phyloP scores from a whole-genome alignment of 2,888 invertebrate species.

The Antheraea yamamai region DNA sequence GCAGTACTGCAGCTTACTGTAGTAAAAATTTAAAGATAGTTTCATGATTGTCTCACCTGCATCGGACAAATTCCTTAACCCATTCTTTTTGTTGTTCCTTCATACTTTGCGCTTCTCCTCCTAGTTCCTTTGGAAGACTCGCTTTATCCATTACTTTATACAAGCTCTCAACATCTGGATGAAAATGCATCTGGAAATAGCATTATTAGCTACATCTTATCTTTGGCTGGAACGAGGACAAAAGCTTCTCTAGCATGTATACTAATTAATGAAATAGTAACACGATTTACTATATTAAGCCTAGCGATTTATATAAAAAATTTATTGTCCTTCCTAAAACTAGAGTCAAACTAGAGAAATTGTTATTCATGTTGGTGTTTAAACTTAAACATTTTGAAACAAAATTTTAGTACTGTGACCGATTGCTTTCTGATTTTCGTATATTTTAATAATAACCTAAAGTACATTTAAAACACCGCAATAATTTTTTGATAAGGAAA shows the following conservation, averaged over 20 bases:
- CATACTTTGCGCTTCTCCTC: slow-evolving; percentile 82
- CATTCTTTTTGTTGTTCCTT: slow-evolving; percentile 78
- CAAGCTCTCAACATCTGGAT: slow-evolving; percentile 82
- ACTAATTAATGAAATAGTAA: background rate
- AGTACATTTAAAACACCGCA: too few relatives aligned
- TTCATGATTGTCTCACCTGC: slow-evolving; percentile 54
- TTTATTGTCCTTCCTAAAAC: too few relatives aligned
- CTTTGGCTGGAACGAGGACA: background rate
- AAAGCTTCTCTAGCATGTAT: background rate
- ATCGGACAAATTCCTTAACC: slow-evolving; percentile 71
- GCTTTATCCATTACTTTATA: slow-evolving; percentile 83
- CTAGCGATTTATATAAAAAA: too few relatives aligned
- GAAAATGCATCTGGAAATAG: slow-evolving; percentile 83
- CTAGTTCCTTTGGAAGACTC: slow-evolving; percentile 85
- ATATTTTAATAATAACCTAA: too few relatives aligned
- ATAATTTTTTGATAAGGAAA: too few relatives aligned
- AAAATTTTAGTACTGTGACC: too few relatives aligned
- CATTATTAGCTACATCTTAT: background rate
- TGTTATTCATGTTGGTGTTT: too few relatives aligned
- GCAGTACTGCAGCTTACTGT: background rate
- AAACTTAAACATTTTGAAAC: too few relatives aligned
- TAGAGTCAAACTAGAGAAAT: too few relatives aligned
- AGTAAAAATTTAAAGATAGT: background rate
- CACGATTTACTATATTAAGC: background rate
- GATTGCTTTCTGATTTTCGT: too few relatives aligned